phyloP scores from a whole-genome alignment of 2,113 vertebrate species.

The Cyprinus carpio region DNA sequence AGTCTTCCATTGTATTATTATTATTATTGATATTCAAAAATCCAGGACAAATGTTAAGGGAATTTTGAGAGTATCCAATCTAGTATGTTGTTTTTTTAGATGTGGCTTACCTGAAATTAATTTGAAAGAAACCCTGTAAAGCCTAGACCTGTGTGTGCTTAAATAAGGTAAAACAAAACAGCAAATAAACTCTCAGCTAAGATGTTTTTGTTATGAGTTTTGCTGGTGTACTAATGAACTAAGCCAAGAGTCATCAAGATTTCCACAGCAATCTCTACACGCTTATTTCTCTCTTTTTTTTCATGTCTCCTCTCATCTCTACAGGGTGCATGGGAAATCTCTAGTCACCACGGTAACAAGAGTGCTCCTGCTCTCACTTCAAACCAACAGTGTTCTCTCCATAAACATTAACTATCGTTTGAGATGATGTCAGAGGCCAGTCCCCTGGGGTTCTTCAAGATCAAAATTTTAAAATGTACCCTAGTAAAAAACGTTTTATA shows the following conservation, averaged over 20 bases:
- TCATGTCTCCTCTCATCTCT: conserved; percentile 5
- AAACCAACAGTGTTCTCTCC: conserved; percentile 8
- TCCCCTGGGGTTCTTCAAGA: not conserved
- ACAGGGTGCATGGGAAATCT: conserved; percentile 39
- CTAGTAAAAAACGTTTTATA: no score
- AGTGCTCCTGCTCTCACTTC: conserved; percentile 27
- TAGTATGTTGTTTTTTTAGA: not conserved
- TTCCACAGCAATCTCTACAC: not conserved
- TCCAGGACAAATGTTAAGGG: not conserved
- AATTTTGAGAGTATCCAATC: not conserved
- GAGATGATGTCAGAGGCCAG: conserved; percentile 11
- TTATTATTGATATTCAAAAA: not conserved
- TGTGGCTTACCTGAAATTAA: not conserved
- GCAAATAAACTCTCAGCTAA: not conserved
- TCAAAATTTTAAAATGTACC: not conserved
- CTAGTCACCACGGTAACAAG: conserved; percentile 53
- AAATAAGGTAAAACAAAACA: not conserved
- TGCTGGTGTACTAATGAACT: not conserved
- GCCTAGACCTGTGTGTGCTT: not conserved
- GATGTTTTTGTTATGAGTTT: not conserved
- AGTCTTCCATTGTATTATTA: no score
- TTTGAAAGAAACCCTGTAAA: not conserved
- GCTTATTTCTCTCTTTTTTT: not conserved
- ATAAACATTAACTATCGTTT: conserved; percentile 41
- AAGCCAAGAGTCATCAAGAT: not conserved